Percentiles rank a stretch among this genome's conserved stretches.
Evolutionary conservation across 2,797 vertebrate species (phyloP).

Genomic region (Hybognathus amarus): DNA sequence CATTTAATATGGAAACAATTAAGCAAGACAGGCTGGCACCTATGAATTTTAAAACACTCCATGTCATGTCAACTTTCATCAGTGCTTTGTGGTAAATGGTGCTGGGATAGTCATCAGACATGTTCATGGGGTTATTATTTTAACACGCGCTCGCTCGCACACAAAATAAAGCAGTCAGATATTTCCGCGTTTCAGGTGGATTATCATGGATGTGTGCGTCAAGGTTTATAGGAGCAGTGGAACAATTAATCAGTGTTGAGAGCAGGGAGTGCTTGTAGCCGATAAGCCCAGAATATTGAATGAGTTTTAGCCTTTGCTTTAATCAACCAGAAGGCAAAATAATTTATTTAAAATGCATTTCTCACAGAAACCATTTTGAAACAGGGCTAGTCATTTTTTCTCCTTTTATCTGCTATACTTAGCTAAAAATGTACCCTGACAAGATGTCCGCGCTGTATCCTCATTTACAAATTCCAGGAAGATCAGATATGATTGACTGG

Average conservation of each 20-base stretch:
- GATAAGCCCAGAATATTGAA: slow-evolving; percentile 46
- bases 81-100: not conserved
- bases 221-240: slow-evolving; percentile 34
- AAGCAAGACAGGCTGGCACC: slow-evolving; percentile 7
- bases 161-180: slow-evolving; percentile 25
- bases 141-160: not conserved
- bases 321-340: slow-evolving; percentile 32
- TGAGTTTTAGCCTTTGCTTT: slow-evolving; percentile 36
- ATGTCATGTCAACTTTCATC: slow-evolving; percentile 14
- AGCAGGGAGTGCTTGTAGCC: slow-evolving; percentile 41
- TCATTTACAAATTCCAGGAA: slow-evolving; percentile 6
- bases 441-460: slow-evolving; percentile 22
- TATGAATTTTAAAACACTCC: slow-evolving; percentile 15
- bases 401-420: not conserved
- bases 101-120: slow-evolving; percentile 10
- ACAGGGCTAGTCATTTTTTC: slow-evolving; percentile 23
- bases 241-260: slow-evolving; percentile 53
- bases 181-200: slow-evolving; percentile 38
- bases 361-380: slow-evolving; percentile 6
- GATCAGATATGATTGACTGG: slow-evolving; percentile 8
- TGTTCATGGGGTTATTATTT: slow-evolving; percentile 21
- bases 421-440: slow-evolving; percentile 5
- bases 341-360: slow-evolving; percentile 11
- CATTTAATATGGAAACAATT: slow-evolving; percentile 23
- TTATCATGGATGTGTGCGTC: slow-evolving; percentile 30